These are phyloP conservation scores for Elachura formosa DNA, from an alignment of 2,113 vertebrate genomes.

Conservation along the genomic window DNA sequence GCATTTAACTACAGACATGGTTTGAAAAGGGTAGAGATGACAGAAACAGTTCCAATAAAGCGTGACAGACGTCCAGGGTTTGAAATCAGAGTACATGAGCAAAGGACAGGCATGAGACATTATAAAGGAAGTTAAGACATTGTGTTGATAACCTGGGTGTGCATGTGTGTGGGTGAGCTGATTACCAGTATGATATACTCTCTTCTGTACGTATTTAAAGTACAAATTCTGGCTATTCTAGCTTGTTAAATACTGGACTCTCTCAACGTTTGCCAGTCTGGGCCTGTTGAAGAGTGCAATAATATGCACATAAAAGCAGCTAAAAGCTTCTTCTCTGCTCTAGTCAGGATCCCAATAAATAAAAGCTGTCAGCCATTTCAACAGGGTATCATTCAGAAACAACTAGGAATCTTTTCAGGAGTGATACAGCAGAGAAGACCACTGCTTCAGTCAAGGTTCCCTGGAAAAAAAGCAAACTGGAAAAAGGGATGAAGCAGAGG, in stretches of 20 bases:
- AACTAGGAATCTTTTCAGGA: background rate
- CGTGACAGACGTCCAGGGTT: background rate
- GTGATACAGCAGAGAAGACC: background rate
- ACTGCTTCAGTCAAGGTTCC: background rate
- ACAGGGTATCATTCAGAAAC: background rate
- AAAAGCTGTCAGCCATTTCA: background rate
- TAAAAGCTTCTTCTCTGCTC: background rate
- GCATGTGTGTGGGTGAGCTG: background rate
- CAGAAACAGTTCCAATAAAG: background rate
- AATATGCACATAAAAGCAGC: constrained; percentile 1
- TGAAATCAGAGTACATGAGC: background rate
- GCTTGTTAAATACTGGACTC: constrained; percentile 1
- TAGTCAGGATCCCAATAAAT: background rate
- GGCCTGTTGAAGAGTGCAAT: background rate
- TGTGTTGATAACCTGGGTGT: background rate
- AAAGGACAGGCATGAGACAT: background rate
- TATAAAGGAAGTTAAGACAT: background rate
- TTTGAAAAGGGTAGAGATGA: background rate
- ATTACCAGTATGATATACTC: background rate
- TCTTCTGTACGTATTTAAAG: background rate
- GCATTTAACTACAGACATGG: background rate
- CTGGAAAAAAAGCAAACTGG: background rate
- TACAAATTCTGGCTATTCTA: constrained; percentile 31
- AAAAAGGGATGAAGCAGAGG: background rate
- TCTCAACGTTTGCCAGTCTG: background rate